Evolutionary conservation across 1,140 invertebrate genomes (phyloP).

Genomic region (Trinorchestia longiramus): DNA sequence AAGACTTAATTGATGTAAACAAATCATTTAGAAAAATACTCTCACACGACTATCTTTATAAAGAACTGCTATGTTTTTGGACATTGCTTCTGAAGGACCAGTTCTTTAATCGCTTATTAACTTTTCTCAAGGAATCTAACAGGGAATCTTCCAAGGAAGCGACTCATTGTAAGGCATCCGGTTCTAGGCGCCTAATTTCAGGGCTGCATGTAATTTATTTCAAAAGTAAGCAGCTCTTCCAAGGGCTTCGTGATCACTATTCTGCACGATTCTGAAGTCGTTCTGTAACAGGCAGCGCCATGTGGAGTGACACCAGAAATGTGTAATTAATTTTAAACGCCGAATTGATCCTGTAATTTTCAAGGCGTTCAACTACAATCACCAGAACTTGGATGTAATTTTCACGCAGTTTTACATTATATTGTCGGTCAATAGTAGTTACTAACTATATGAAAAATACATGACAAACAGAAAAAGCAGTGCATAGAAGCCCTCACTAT

Average conservation of each 20-base stretch:
- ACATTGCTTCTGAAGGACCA: background rate
- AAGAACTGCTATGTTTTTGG: background rate
- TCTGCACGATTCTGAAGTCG: background rate
- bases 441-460: background rate
- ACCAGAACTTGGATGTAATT: background rate
- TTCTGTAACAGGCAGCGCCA: background rate
- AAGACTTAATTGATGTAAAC: background rate
- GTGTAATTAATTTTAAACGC: background rate
- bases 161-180: constrained; percentile 51
- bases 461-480: background rate
- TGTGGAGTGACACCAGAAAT: background rate
- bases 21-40: background rate
- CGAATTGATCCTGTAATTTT: background rate
- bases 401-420: background rate
- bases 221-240: constrained; percentile 20
- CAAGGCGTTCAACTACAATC: background rate
- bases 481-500: too few species aligned
- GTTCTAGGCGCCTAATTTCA: constrained; percentile 38
- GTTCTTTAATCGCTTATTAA: constrained; percentile 4
- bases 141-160: constrained; percentile 17
- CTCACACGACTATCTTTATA: background rate
- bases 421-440: background rate
- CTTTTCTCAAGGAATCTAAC: constrained; percentile 20
- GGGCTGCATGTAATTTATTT: constrained; percentile 38
- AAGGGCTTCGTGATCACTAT: constrained; percentile 43